Base-by-base conservation (phyloP, 2,113 vertebrate genomes). In the Menidia beryllina region DNA sequence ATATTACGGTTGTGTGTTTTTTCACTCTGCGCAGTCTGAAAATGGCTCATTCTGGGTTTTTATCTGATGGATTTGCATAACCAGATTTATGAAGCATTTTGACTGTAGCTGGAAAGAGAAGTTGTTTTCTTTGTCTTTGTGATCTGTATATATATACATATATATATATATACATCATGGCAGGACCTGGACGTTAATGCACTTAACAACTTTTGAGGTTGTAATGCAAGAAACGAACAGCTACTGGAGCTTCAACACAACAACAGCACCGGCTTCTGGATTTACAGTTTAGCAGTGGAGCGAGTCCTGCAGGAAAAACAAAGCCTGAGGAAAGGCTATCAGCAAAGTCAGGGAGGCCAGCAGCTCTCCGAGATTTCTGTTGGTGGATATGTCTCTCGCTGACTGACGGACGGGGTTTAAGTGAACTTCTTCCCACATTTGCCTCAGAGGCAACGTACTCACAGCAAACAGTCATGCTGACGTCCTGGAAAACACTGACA, bases 291-390 rank as follows among this genome's bases (percentile, higher is more conserved):
- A 53, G 62, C 49, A 71, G 38, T 9, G 48, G 43, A 67, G 60
- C 52, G 38, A 51, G 20, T 63, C 66, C 17, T 45, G 6, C 41
- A 45, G 41, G 41, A 45, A 17, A 5, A 45, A 14, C 17, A 45
- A 45, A 45, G 41, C 78, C 76, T 21, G 70, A 53, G 76, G 87
- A 77, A 58, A 47, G 24, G 73, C 82, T 68, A 74, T 58, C 72
- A 81, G 83, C 75, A 70, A 79, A 50, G 50, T 45, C 12, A 70
- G 66, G 54, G 39, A 61, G 50, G 43, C 34, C 5, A 21, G 69
- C 69, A 71, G 63, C 47, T 54, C 54, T 75, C 36, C 45, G 49
- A 19, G n/a, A 38, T 36, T 62, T 55, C 21, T 17, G 7, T 36
- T 19, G 61, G 30, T 21, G 56, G 56, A 41, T n/a, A 17, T 2